Base-by-base conservation (phyloP, 2,113 vertebrate species). In the Smithornis capensis region DNA sequence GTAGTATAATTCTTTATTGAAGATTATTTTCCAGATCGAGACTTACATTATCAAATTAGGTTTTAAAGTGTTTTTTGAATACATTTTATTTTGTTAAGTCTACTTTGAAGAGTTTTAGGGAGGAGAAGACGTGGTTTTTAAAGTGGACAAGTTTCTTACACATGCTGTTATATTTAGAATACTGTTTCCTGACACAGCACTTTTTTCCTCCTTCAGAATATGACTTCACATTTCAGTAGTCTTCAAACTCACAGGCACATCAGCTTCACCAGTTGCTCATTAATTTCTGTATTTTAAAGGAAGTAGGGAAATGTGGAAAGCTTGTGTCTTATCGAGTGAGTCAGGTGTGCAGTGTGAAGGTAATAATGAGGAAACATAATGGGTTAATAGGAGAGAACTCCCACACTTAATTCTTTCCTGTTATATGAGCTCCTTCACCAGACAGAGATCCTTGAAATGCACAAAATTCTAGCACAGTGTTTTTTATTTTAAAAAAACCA, bases 371-470 rank as follows among this genome's bases (percentile, higher is more conserved):
- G 50, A 83, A 83, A 65, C 27, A 23, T 47, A 93, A 71, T 8
- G 76, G 79, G 83, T 92, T 94, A 95, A 90, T 22, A 63, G 55
- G 42, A 84, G 73, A 93, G 64, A 88, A 71, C 78, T 93, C 93
- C 87, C 64, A 92, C 78, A 57, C 62, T 89, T 91, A 60, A 79
- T 94, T 81, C 63, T 53, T 89, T 91, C 68, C 76, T 89, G 68
- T 73, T 82, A 70, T 87, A 92, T 86, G 64, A 91, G 45, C 44
- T 88, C 29, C 55, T 95, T 89, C 50, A 59, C 7, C 37, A n/a
- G 38, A 74, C 42, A 37, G 65, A 77, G 73, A 90, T 90, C 55
- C 57, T 55, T 6, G 19, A 73, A 92, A 84, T 19, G n/a, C 40
- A 49, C 22, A 27, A 38, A 24, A 83, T 90, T 91, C 56, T 81